Evolutionary conservation across 2,113 vertebrate species (phyloP), one percentile per base, ranked within the genome.

Genomic region (Cariama cristata): DNA sequence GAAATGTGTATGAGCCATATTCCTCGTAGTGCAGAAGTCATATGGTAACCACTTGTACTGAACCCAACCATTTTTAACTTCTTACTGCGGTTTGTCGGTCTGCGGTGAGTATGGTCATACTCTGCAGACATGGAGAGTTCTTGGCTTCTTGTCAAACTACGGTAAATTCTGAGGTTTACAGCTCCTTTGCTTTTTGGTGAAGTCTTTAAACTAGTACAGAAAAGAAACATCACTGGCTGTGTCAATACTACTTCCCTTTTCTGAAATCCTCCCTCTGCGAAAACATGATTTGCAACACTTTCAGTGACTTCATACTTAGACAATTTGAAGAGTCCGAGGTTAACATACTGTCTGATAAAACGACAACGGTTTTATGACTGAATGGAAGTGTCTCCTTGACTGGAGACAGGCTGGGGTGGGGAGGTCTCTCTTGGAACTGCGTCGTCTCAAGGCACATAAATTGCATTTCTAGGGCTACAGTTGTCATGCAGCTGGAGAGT

Each of bases 291-390:
- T 94, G 56, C 68, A 69, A 56, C 72, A 67, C 14, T 76, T 90
- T 18, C 74, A 86, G 52, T 97, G 94, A 90, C 90, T 95, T 93
- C 88, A 96, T 92, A 32, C 55, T 79, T 6, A 11, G 62, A n/a
- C 26, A 19, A 21, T 87, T 69, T 49, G 74, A 76, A 53, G 64
- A 87, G 77, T 44, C 47, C 81, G 79, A 75, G 96, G 97, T 96
- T 95, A 87, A 84, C 33, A 33, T 59, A 52, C 32, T 92, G 74
- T 67, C 87, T 97, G 88, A 63, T 90, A 59, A 90, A 88, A 86
- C 5, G 5, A 32, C 2, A 2, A 63, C 79, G 53, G 71, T 82
- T 95, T 33, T 88, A 64, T 79, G 88, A 72, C 72, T 76, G 9
- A 14, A 32, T 67, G 53, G 82, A 74, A 94, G 69, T 0, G 14